Evolutionary conservation across 2,888 invertebrate genomes (phyloP).

Genomic region (Nemurella pictetii): DNA sequence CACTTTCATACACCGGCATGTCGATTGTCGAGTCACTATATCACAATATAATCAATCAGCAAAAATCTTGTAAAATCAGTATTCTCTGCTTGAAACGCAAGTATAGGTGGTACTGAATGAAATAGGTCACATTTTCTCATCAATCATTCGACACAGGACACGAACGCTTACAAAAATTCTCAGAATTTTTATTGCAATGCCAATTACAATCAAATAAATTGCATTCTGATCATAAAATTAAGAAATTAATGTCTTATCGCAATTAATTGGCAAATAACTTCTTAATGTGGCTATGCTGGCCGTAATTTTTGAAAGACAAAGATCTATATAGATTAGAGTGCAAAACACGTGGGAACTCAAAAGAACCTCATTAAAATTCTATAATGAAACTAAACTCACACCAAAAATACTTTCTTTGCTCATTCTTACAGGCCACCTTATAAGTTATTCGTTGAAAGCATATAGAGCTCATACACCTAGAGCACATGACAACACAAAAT

Average conservation of each 20-base stretch:
- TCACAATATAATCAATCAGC: background rate
- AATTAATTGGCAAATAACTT: too few relatives aligned
- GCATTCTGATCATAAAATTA: background rate
- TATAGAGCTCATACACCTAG: too few relatives aligned
- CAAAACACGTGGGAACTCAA: background rate
- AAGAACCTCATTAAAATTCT: too few relatives aligned
- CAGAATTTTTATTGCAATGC: background rate
- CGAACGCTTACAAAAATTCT: background rate
- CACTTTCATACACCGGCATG: too few relatives aligned
- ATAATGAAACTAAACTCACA: background rate
- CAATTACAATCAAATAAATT: background rate
- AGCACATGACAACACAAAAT: too few relatives aligned
- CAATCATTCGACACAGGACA: background rate
- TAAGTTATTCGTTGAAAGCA: too few relatives aligned
- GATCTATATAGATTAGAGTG: too few relatives aligned
- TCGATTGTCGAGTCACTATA: too few relatives aligned
- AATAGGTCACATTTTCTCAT: constrained; percentile 3
- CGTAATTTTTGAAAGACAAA: too few relatives aligned
- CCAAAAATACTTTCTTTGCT: too few relatives aligned
- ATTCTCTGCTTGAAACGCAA: background rate
- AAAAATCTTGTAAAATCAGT: background rate
- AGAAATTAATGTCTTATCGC: background rate
- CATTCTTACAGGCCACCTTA: too few relatives aligned
- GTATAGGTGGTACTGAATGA: background rate
- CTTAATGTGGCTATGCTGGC: too few relatives aligned